Conservation (phyloP, 2,797 vertebrate species). For the Rhinichthys osculus region DNA sequence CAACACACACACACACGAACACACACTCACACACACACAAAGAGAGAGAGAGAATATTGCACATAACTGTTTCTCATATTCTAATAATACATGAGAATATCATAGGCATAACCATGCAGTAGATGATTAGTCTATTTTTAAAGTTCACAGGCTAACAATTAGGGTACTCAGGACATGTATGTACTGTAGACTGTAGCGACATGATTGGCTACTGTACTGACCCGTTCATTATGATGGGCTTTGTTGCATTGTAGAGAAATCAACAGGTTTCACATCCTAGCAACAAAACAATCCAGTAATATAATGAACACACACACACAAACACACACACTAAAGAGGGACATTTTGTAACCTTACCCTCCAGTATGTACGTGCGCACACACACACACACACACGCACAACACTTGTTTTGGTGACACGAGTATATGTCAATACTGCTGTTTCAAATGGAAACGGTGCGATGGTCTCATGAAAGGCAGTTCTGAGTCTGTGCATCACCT, state of each 20-base stretch:
- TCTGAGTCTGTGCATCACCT: slow-evolving; percentile 43
- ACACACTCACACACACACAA: background rate
- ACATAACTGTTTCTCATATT: slow-evolving; percentile 87
- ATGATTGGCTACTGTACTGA: slow-evolving; percentile 76
- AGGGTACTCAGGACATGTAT: slow-evolving; percentile 85
- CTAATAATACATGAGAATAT: slow-evolving; percentile 81
- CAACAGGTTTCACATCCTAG: slow-evolving; percentile 74
- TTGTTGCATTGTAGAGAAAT: slow-evolving; percentile 75
- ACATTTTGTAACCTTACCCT: slow-evolving; percentile 13
- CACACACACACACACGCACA: slow-evolving; percentile 63
- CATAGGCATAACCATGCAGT: slow-evolving; percentile 87
- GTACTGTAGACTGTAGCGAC: slow-evolving; percentile 75
- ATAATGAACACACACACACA: slow-evolving; percentile 66
- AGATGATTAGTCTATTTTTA: slow-evolving; percentile 86
- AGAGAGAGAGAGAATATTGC: slow-evolving; percentile 83
- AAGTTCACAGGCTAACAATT: slow-evolving; percentile 89
- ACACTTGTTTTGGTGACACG: slow-evolving; percentile 55
- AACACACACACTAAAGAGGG: slow-evolving; percentile 56
- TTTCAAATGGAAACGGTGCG: slow-evolving; percentile 75
- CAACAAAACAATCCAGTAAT: slow-evolving; percentile 82
- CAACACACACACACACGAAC: background rate
- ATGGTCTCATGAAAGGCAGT: slow-evolving; percentile 58
- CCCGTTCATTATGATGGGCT: slow-evolving; percentile 79
- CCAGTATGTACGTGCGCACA: slow-evolving; percentile 58
- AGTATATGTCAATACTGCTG: slow-evolving; percentile 82